Percentiles rank a stretch among this genome's conserved stretches.
Evolutionary conservation across 2,113 vertebrate genomes (phyloP).

Genomic region (Bostrychus sinensis): DNA sequence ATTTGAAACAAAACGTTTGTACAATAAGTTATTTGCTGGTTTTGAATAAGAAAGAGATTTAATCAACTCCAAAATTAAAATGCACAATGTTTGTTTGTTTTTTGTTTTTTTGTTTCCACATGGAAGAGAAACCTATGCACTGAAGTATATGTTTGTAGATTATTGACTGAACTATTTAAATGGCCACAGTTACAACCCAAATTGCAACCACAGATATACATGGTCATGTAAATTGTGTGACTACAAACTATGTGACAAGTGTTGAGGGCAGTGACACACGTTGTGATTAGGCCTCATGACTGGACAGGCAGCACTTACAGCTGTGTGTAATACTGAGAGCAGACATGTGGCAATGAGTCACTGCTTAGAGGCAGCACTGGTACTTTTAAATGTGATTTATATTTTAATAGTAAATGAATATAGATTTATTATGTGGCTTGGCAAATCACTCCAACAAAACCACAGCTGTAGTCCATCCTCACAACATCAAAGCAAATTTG

Average conservation of each 20-base stretch:
- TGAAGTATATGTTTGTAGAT: neutral
- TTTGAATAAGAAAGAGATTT: no score
- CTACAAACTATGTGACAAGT: slow-evolving; percentile 27
- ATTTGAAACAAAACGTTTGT: no score
- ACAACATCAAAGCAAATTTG: neutral
- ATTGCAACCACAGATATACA: slow-evolving; percentile 22
- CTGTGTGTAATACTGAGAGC: slow-evolving; percentile 18
- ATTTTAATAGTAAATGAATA: neutral
- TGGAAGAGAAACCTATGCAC: no score
- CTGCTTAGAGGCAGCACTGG: neutral
- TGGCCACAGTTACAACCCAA: slow-evolving; percentile 12
- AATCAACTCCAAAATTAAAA: no score
- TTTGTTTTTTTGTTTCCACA: slow-evolving; percentile 2
- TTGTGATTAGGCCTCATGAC: slow-evolving; percentile 24
- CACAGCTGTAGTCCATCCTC: neutral
- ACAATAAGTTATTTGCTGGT: no score
- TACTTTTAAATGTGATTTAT: neutral
- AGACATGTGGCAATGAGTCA: slow-evolving; percentile 37
- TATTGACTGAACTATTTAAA: slow-evolving; percentile 19
- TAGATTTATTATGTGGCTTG: neutral
- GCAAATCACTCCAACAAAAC: neutral
- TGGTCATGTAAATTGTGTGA: slow-evolving; percentile 36
- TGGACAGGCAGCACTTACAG: slow-evolving; percentile 10
- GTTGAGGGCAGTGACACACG: slow-evolving; percentile 14
- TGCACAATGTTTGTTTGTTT: slow-evolving; percentile 19